Conservation (phyloP, 2,888 invertebrate genomes). For the Lasioglossum calceatum region DNA sequence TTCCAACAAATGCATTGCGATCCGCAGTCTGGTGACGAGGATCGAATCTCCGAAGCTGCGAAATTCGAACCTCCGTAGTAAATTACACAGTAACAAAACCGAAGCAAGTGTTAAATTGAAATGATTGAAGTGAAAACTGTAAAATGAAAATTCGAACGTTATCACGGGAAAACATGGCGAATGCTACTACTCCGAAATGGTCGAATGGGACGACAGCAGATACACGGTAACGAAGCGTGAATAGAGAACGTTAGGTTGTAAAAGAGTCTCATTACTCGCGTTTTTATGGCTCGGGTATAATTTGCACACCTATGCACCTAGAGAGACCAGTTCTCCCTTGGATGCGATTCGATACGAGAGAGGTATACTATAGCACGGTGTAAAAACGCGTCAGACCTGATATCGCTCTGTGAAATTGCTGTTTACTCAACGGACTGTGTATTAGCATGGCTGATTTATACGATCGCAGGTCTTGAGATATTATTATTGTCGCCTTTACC, state of each 20-base stretch:
- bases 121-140: no score
- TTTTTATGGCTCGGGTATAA: background rate
- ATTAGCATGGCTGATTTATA: constrained; percentile 59
- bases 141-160: background rate
- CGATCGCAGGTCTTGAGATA: constrained; percentile 47
- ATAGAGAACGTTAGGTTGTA: constrained; percentile 11
- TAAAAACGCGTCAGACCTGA: constrained; percentile 51
- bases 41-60: no score
- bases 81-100: no score
- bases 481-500: constrained; percentile 25
- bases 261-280: background rate
- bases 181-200: background rate
- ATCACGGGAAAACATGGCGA: background rate
- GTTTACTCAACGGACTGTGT: constrained; percentile 63
- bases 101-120: background rate
- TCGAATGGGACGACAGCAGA: background rate
- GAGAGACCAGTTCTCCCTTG: constrained; percentile 60
- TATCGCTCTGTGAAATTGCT: constrained; percentile 65
- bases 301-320: background rate
- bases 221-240: constrained; percentile 9
- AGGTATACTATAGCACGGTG: constrained; percentile 13
- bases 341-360: constrained; percentile 55
- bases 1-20: no score
- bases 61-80: no score
- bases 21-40: no score